Evolutionary conservation across 1,140 invertebrate species (phyloP).

Genomic region (Metaphire vulgaris): DNA sequence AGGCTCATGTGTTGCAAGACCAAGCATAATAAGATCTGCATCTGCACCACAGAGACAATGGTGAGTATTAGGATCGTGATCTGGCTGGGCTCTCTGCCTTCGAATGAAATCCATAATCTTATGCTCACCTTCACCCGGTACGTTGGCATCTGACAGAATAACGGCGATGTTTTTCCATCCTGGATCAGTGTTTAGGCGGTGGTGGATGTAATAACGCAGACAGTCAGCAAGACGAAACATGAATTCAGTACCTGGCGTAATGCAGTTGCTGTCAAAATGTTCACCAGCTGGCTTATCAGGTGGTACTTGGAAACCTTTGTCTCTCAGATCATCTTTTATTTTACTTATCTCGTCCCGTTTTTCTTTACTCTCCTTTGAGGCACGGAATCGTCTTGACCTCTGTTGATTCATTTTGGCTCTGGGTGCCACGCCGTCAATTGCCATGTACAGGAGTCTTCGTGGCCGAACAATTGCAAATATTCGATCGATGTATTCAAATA

Average conservation of each 20-base stretch:
- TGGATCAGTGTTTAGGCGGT: slow-evolving; percentile 85
- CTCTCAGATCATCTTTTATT: slow-evolving; percentile 58
- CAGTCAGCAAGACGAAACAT: slow-evolving; percentile 91
- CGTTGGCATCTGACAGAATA: slow-evolving; percentile 96
- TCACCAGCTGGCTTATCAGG: slow-evolving; percentile 81
- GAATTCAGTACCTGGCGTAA: slow-evolving; percentile 96
- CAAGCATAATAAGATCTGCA: slow-evolving; percentile 81
- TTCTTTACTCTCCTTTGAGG: slow-evolving; percentile 87
- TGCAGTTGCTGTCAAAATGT: slow-evolving; percentile 98
- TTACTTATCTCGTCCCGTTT: slow-evolving; percentile 74
- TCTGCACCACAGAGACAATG: slow-evolving; percentile 98
- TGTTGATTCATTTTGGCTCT: slow-evolving; percentile 99
- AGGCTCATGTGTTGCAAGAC: slow-evolving; percentile 95
- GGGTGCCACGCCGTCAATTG: slow-evolving; percentile 97
- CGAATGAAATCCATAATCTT: slow-evolving; percentile 99
- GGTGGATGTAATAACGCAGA: slow-evolving; percentile 93
- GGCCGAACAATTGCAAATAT: slow-evolving; percentile 92
- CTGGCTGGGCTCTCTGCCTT: slow-evolving; percentile 85
- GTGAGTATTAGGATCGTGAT: slow-evolving; percentile 95
- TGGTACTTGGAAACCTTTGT: slow-evolving; percentile 73
- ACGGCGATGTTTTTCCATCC: slow-evolving; percentile 91
- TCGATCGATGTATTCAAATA: slow-evolving; percentile 97
- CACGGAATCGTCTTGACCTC: slow-evolving; percentile 87
- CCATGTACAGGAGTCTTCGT: slow-evolving; percentile 94
- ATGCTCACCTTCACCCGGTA: slow-evolving; percentile 96